phyloP scores from a whole-genome alignment of 2,113 vertebrate genomes.

The Cebidichthys violaceus region DNA sequence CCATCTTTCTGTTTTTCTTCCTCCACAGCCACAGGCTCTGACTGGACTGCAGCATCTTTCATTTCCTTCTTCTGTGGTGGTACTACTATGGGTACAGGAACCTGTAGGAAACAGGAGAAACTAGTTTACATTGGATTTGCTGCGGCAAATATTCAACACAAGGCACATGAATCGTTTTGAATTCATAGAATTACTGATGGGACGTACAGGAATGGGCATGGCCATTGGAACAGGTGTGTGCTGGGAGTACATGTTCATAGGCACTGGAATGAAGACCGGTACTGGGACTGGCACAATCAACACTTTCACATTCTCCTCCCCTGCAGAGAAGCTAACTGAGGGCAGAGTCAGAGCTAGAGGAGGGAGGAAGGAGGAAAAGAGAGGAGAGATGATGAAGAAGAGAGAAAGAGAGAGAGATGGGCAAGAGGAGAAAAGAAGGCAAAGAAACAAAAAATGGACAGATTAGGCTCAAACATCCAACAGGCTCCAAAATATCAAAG shows the following conservation, averaged over 20 bases:
- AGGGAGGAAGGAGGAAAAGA: background rate
- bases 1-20: slow-evolving; percentile 87
- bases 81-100: slow-evolving; percentile 91
- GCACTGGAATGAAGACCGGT: slow-evolving; percentile 94
- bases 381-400: background rate
- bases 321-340: slow-evolving; percentile 29
- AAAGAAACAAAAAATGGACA: background rate
- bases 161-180: background rate
- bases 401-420: background rate
- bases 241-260: slow-evolving; percentile 95
- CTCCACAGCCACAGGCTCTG: slow-evolving; percentile 41
- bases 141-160: background rate
- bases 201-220: slow-evolving; percentile 91
- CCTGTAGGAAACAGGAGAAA: slow-evolving; percentile 73
- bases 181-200: background rate
- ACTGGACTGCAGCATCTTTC: slow-evolving; percentile 82
- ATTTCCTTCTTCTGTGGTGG: slow-evolving; percentile 85
- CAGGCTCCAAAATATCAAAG: background rate
- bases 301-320: slow-evolving; percentile 81
- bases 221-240: slow-evolving; percentile 91
- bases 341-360: background rate
- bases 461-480: background rate
- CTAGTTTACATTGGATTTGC: background rate
- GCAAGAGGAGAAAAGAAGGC: background rate
- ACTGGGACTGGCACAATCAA: slow-evolving; percentile 92